Evolutionary conservation across 2,888 invertebrate genomes (phyloP).

Genomic region (Drosophila colorata): DNA sequence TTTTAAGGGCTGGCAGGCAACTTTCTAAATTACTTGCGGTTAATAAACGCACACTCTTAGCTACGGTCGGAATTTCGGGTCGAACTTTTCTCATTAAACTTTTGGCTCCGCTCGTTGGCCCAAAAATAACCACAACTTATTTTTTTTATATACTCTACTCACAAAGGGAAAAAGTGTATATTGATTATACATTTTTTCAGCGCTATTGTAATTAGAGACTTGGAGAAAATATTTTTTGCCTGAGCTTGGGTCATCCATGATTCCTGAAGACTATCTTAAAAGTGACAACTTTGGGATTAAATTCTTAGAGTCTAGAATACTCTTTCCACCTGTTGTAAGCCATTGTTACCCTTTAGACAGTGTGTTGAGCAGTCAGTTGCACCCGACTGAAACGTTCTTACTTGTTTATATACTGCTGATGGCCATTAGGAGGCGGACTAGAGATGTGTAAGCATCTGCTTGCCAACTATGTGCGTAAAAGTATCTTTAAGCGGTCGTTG

Average conservation of each 20-base stretch:
- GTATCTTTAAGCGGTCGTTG: conserved; percentile 32
- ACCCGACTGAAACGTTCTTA: neutral
- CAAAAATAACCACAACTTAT: conserved; percentile 45
- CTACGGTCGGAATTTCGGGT: conserved; percentile 36
- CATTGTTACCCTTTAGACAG: neutral
- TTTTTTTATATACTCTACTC: neutral
- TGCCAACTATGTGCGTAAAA: conserved; percentile 44
- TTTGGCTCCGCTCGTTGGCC: conserved; percentile 36
- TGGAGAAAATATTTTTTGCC: conserved; percentile 2
- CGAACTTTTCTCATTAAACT: conserved; percentile 80
- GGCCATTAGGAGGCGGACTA: conserved; percentile 38
- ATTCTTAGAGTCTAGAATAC: too few relatives aligned
- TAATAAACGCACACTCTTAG: conserved; percentile 69
- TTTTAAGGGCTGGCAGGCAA: conserved; percentile 1
- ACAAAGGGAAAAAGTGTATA: neutral
- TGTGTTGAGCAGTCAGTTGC: neutral
- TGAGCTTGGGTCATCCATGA: too few relatives aligned
- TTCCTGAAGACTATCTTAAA: too few relatives aligned
- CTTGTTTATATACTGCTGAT: conserved; percentile 72
- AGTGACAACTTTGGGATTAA: too few relatives aligned
- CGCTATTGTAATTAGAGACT: too few relatives aligned
- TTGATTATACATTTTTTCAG: neutral
- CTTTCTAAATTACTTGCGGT: conserved; percentile 54
- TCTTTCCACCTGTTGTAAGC: too few relatives aligned
- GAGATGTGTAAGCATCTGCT: conserved; percentile 11